A percentile compares a stretch with the other conserved stretches of the same genome.
Evolutionary conservation across 2,797 vertebrate genomes (phyloP).

Genomic region (Sebastiscus albofasciatus): DNA sequence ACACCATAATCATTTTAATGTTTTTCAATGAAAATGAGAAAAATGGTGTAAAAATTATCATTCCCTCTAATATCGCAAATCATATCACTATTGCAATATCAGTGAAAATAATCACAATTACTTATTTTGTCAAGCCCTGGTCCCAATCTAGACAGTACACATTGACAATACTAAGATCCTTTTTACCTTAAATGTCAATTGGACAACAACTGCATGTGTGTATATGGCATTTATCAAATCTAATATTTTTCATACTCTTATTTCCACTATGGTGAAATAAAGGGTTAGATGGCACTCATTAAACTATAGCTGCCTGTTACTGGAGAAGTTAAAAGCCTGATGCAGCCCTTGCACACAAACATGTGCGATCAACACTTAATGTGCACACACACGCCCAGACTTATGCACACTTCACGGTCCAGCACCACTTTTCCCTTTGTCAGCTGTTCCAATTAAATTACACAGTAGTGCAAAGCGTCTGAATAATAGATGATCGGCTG

Average conservation of each 20-base stretch:
- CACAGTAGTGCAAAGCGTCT: constrained; percentile 54
- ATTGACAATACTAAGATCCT: too few relatives aligned
- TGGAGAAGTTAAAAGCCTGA: constrained; percentile 55
- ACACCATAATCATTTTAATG: too few relatives aligned
- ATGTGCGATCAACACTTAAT: not conserved
- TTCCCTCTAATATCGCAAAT: too few relatives aligned
- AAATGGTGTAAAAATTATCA: too few relatives aligned
- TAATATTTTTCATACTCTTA: not conserved
- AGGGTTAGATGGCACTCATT: constrained; percentile 10
- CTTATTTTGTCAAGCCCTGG: too few relatives aligned
- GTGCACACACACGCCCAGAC: not conserved
- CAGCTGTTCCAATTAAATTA: constrained; percentile 78
- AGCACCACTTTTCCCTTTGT: constrained; percentile 55
- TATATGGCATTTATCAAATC: not conserved
- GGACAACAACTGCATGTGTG: not conserved
- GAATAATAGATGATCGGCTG: constrained; percentile 78
- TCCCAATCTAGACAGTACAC: too few relatives aligned
- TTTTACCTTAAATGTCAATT: too few relatives aligned
- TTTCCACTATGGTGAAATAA: not conserved
- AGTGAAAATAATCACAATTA: too few relatives aligned
- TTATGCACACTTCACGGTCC: constrained; percentile 49
- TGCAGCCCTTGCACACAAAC: constrained; percentile 24
- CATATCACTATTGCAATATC: too few relatives aligned
- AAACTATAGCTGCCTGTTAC: constrained; percentile 53
- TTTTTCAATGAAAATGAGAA: too few relatives aligned